Conservation (phyloP, 2,113 vertebrate species). For the Cinclus mexicanus region DNA sequence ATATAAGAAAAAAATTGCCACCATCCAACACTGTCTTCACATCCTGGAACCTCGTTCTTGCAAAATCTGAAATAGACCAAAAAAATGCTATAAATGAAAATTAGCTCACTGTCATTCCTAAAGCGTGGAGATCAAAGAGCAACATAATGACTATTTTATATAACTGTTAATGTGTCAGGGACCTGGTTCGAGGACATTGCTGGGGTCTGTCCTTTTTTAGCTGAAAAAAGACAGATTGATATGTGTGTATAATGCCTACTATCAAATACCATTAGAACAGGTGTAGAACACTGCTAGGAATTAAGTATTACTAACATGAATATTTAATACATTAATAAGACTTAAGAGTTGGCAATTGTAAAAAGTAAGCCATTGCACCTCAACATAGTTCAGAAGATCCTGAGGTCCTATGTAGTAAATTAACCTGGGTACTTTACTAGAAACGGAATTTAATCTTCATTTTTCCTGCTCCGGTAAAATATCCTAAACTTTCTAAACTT, state of each 20-base stretch:
- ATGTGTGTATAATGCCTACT: not conserved
- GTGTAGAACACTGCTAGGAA: not conserved
- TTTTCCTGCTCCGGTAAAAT: not conserved
- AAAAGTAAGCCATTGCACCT: not conserved
- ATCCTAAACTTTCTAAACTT: not conserved
- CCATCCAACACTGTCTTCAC: conserved; percentile 81
- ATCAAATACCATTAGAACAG: not conserved
- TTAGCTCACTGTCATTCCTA: not conserved
- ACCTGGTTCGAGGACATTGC: not conserved
- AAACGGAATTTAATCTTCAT: not conserved
- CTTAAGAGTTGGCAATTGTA: not conserved
- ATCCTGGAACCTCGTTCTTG: conserved; percentile 97
- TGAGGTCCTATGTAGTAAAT: not conserved
- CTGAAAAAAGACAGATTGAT: not conserved
- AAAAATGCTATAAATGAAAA: conserved; percentile 2
- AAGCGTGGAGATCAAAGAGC: not conserved
- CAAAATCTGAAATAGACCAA: conserved; percentile 85
- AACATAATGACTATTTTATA: not conserved
- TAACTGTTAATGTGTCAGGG: not conserved
- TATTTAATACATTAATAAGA: not conserved
- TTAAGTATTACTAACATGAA: not conserved
- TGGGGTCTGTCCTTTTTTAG: not conserved
- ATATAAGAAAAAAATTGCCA: conserved; percentile 63
- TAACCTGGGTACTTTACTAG: not conserved
- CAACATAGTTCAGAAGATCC: not conserved